Conservation (phyloP, 1,140 invertebrate species). For the Drosophila jambulina region DNA sequence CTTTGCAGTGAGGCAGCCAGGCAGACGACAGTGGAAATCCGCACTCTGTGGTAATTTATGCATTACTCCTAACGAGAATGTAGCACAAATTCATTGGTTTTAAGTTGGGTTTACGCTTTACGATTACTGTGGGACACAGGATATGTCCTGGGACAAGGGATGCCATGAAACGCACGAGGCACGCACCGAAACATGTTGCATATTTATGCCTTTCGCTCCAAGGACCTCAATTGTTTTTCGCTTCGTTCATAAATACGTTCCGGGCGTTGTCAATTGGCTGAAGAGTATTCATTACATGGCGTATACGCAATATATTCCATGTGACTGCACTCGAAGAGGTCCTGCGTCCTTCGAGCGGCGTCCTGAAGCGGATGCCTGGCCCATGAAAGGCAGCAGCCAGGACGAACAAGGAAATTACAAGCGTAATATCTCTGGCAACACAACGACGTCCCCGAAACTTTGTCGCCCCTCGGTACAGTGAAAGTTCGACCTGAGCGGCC, state of each 20-base stretch:
- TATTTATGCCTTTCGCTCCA: constrained; percentile 40
- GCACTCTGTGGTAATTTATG: constrained; percentile 64
- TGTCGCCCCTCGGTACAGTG: constrained; percentile 24
- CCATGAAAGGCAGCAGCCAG: constrained; percentile 44
- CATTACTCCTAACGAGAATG: constrained; percentile 39
- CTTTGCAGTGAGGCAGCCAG: constrained; percentile 6
- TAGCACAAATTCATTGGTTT: constrained; percentile 21
- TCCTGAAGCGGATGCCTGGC: constrained; percentile 44
- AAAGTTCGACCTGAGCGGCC: constrained; percentile 13
- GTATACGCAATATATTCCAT: constrained; percentile 73
- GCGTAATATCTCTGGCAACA: constrained; percentile 51
- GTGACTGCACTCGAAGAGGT: constrained; percentile 23
- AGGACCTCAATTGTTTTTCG: constrained; percentile 63
- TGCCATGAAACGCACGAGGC: constrained; percentile 55
- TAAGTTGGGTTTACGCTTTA: constrained; percentile 29
- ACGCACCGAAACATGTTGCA: constrained; percentile 67
- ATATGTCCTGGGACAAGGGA: constrained; percentile 7
- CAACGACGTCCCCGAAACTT: constrained; percentile 12
- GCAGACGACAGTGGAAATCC: constrained; percentile 59
- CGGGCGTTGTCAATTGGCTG: constrained; percentile 52
- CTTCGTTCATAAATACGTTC: constrained; percentile 68
- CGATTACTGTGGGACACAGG: constrained; percentile 7
- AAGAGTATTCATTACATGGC: constrained; percentile 66
- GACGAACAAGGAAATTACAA: constrained; percentile 65
- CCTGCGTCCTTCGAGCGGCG: neutral